Percentiles rank a stretch among this genome's conserved stretches.
Conservation (phyloP, 2,888 invertebrate genomes). For the Spodoptera exigua region DNA sequence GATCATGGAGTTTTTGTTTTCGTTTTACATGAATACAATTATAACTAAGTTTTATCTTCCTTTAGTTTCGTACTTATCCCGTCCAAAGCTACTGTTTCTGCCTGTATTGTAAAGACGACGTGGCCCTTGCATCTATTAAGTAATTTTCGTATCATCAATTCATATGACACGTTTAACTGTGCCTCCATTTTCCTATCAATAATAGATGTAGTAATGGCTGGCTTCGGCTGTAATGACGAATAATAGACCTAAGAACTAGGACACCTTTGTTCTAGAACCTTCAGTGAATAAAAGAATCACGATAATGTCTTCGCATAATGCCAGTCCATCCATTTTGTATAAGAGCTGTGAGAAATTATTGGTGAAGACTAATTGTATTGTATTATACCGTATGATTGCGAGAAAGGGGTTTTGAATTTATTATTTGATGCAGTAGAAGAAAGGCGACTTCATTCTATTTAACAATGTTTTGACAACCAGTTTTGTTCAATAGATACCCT, state of each 20-base stretch:
- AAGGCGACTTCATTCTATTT: too few species aligned
- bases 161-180: conserved; percentile 11
- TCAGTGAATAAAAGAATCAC: conserved; percentile 15
- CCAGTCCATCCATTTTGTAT: conserved; percentile 18
- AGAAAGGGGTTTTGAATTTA: too few species aligned
- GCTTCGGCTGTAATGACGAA: conserved; percentile 24
- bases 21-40: too few species aligned
- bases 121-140: conserved; percentile 24
- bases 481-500: too few species aligned
- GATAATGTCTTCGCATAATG: background rate
- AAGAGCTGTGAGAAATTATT: conserved; percentile 10
- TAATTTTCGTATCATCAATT: conserved; percentile 35
- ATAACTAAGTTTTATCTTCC: too few species aligned
- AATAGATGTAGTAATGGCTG: conserved; percentile 41
- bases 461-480: too few species aligned
- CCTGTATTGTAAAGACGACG: conserved; percentile 14
- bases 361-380: background rate
- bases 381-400: too few species aligned
- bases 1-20: too few species aligned
- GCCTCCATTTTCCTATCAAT: conserved; percentile 23
- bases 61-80: too few species aligned
- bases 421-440: too few species aligned
- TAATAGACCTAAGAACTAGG: conserved; percentile 30
- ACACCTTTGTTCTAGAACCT: conserved; percentile 45
- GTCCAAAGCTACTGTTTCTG: background rate